Conservation (phyloP, 2,797 vertebrate genomes). For the Pantherophis alleghaniensis region DNA sequence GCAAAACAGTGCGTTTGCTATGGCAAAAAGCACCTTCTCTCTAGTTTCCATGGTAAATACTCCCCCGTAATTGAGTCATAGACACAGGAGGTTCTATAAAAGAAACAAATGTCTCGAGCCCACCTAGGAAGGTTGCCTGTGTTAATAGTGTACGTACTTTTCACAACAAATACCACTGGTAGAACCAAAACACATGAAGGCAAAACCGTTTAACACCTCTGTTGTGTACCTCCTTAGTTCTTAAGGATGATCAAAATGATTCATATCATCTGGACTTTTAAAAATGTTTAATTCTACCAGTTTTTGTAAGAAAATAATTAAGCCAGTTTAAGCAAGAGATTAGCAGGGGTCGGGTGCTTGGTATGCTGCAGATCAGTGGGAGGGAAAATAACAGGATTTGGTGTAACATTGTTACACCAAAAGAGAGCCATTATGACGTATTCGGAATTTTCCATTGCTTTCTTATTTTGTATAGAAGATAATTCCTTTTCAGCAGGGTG, state of each 20-base stretch:
- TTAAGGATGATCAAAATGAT: not conserved
- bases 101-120: accelerated
- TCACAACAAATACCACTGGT: not conserved
- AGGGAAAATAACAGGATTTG: not conserved
- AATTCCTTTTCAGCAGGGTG: not conserved
- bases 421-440: not conserved
- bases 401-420: not conserved
- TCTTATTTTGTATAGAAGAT: not conserved
- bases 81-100: conserved; percentile 46
- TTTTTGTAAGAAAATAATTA: not conserved
- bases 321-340: not conserved
- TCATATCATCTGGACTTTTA: not conserved
- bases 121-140: conserved; percentile 35
- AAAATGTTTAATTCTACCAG: not conserved
- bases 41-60: conserved; percentile 54
- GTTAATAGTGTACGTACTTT: conserved; percentile 23
- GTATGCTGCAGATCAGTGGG: not conserved
- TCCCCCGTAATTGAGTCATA: conserved; percentile 45
- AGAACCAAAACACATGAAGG: not conserved
- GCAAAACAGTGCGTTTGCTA: conserved; percentile 23
- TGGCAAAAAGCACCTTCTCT: conserved; percentile 40
- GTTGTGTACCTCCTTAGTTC: not conserved
- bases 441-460: not conserved
- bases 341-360: accelerated
- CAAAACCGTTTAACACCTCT: not conserved